These are phyloP conservation scores for Meriones psammophilus DNA, from an alignment of 2,797 vertebrate species.

Conservation along the genomic window DNA sequence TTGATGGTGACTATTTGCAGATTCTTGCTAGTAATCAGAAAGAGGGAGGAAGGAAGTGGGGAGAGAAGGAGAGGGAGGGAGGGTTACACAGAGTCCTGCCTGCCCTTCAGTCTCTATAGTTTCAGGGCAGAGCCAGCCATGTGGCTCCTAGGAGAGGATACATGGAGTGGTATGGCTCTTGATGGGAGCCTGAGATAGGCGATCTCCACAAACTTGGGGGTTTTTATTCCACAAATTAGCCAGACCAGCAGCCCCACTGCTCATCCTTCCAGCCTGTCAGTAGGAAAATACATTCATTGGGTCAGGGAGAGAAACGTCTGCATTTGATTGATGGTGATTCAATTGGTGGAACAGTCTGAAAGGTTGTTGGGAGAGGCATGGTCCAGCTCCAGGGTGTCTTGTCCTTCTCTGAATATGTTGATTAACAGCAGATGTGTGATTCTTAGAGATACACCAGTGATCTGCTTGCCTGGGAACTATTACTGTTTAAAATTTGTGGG, in stretches of 20 bases:
- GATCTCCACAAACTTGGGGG: neutral
- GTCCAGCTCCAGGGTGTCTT: neutral
- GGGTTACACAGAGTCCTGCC: neutral
- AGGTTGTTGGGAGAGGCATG: neutral
- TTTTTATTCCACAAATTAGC: neutral
- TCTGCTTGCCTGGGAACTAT: neutral
- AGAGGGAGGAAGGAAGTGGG: neutral
- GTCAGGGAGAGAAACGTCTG: neutral
- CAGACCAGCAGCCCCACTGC: too few relatives aligned
- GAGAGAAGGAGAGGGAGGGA: neutral
- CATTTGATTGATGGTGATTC: conserved; percentile 1
- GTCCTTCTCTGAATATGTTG: neutral
- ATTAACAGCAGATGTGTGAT: neutral
- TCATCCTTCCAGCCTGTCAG: neutral
- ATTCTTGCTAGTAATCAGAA: neutral
- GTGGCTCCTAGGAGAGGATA: neutral
- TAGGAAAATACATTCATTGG: neutral
- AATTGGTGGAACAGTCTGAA: neutral
- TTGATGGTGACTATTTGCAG: neutral
- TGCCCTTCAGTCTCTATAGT: neutral
- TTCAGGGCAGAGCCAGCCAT: neutral
- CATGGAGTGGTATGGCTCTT: neutral
- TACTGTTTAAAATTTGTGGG: neutral
- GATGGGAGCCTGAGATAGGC: neutral
- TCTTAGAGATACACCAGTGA: neutral